These are phyloP conservation scores for Heliconius hermathena DNA, from an alignment of 1,140 invertebrate species.

Conservation along the genomic window DNA sequence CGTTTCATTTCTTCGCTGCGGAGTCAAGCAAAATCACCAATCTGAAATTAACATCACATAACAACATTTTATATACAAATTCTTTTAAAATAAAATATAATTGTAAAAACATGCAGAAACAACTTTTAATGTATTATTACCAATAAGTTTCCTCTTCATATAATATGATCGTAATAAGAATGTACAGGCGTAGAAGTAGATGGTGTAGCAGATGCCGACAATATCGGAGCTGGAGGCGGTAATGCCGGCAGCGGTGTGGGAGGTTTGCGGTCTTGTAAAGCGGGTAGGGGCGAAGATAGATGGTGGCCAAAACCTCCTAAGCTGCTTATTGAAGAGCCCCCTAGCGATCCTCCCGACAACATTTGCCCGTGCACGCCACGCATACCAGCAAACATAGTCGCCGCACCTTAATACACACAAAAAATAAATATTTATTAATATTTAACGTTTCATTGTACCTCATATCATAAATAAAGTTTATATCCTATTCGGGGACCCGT, in stretches of 20 bases:
- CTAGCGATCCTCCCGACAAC: slow-evolving; percentile 56
- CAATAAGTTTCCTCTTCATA: slow-evolving; percentile 33
- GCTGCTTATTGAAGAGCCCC: slow-evolving; percentile 53
- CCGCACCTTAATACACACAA: slow-evolving; percentile 47
- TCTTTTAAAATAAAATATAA: not conserved
- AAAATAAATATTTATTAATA: not conserved
- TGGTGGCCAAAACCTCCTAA: slow-evolving; percentile 59
- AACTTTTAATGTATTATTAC: not conserved
- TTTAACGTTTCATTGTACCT: not conserved
- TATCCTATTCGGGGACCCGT: too few relatives aligned
- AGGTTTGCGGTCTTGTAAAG: slow-evolving; percentile 61
- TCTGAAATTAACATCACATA: not conserved
- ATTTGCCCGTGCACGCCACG: slow-evolving; percentile 70
- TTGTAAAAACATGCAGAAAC: not conserved
- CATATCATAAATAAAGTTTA: not conserved
- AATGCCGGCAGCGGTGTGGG: slow-evolving; percentile 59
- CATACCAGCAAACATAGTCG: slow-evolving; percentile 68
- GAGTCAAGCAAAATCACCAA: not conserved
- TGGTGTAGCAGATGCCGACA: slow-evolving; percentile 45
- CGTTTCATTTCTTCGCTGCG: not conserved
- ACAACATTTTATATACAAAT: not conserved
- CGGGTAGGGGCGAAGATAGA: slow-evolving; percentile 53
- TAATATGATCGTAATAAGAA: slow-evolving; percentile 59
- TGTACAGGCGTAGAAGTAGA: slow-evolving; percentile 52
- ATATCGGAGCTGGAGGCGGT: slow-evolving; percentile 43